A percentile compares a stretch with the other conserved stretches of the same genome.
These are phyloP conservation scores for Trachops cirrhosus DNA, from an alignment of 2,797 vertebrate genomes.

Conservation along the genomic window DNA sequence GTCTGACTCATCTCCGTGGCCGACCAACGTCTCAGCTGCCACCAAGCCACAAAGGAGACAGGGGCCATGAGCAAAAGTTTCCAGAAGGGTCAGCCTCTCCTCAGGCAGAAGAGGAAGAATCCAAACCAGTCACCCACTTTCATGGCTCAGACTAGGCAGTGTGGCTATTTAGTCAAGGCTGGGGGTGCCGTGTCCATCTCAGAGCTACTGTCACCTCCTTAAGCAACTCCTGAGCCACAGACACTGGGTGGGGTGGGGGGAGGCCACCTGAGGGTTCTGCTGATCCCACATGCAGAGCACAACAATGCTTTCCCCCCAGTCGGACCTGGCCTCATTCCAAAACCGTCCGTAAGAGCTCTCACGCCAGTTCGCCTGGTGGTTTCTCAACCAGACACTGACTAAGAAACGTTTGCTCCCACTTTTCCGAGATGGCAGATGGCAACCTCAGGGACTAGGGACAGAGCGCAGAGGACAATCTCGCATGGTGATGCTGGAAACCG, in stretches of 20 bases:
- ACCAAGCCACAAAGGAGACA: neutral
- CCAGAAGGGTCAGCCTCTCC: neutral
- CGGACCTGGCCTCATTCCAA: neutral
- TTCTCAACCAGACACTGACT: neutral
- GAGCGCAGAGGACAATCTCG: neutral
- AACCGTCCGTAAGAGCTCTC: neutral
- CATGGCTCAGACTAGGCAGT: neutral
- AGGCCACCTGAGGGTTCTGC: neutral
- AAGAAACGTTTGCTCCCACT: neutral
- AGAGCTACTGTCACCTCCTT: neutral
- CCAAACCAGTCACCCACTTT: neutral
- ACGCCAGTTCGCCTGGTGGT: neutral
- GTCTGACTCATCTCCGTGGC: neutral
- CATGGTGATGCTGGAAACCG: neutral
- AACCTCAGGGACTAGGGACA: neutral
- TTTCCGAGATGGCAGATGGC: neutral
- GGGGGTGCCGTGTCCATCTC: neutral
- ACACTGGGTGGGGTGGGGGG: neutral
- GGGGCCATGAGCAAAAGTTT: neutral
- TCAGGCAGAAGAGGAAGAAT: neutral
- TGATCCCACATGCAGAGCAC: fast-evolving
- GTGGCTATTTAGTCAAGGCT: neutral
- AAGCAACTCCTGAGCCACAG: neutral
- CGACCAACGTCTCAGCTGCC: neutral
- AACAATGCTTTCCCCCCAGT: neutral